These are phyloP conservation scores for Scaptomyza montana DNA, from an alignment of 1,140 invertebrate species.

Conservation along the genomic window DNA sequence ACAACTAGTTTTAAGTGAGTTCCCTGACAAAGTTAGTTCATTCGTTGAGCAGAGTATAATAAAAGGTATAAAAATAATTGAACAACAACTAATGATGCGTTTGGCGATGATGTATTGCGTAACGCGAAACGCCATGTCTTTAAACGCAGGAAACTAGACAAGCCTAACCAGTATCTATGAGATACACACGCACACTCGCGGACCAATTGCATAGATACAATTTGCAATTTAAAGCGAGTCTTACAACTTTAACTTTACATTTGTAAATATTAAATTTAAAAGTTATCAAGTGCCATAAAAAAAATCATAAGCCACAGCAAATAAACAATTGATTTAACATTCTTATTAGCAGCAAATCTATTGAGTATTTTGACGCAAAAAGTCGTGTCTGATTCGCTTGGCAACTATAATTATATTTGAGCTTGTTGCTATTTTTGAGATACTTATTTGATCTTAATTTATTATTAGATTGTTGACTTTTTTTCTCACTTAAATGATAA, in stretches of 20 bases:
- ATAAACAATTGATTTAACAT: not conserved
- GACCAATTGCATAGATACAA: not conserved
- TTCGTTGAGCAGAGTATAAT: not conserved
- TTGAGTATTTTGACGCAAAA: not conserved
- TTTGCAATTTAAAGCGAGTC: not conserved
- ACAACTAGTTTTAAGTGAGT: too few relatives aligned
- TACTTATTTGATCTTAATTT: not conserved
- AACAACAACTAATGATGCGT: conserved; percentile 27
- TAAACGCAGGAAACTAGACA: conserved; percentile 31
- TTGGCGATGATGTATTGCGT: conserved; percentile 36
- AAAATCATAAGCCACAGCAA: not conserved
- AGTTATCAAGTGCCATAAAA: not conserved
- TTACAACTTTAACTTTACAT: not conserved
- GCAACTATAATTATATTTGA: not conserved
- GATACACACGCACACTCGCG: conserved; percentile 15
- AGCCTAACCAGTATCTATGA: conserved; percentile 41
- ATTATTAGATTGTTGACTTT: not conserved
- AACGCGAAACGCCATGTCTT: conserved; percentile 22
- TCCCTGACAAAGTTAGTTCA: too few relatives aligned
- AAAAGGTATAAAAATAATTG: conserved; percentile 8
- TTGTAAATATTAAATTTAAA: not conserved
- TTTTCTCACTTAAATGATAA: not conserved
- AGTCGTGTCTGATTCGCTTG: not conserved
- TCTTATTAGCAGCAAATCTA: not conserved
- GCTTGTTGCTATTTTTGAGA: too few relatives aligned